phyloP scores from a whole-genome alignment of 2,113 vertebrate genomes.

The Plecturocebus donacophilus region DNA sequence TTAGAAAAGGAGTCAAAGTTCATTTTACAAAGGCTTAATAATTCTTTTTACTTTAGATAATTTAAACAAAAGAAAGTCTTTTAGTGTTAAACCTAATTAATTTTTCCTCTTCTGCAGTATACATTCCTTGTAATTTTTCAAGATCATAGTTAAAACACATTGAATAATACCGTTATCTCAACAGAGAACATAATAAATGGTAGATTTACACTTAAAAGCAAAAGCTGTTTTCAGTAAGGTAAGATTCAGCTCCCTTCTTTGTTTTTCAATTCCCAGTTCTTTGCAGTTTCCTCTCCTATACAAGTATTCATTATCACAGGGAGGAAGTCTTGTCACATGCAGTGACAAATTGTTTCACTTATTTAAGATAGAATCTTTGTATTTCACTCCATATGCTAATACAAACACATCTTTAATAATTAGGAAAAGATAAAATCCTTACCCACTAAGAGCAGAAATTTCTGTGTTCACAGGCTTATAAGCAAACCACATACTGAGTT shows the following conservation, averaged over 20 bases:
- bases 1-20: conserved; percentile 34
- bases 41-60: conserved; percentile 41
- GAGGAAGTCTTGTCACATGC: conserved; percentile 67
- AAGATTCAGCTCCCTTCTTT: conserved; percentile 38
- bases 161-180: conserved; percentile 48
- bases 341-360: conserved; percentile 77
- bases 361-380: conserved; percentile 71
- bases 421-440: conserved; percentile 70
- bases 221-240: conserved; percentile 30
- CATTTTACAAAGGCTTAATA: conserved; percentile 16
- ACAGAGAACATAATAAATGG: conserved; percentile 37
- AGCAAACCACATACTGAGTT: conserved; percentile 59
- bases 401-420: conserved; percentile 70
- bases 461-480: conserved; percentile 57
- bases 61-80: conserved; percentile 54
- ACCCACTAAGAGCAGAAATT: conserved; percentile 50
- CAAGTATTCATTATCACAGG: conserved; percentile 69
- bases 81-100: conserved; percentile 16
- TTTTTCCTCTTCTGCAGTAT: conserved; percentile 7
- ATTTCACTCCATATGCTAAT: conserved; percentile 74
- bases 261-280: conserved; percentile 51
- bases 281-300: conserved; percentile 32
- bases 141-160: conserved; percentile 62
- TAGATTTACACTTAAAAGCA: conserved; percentile 68
- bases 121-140: conserved; percentile 56